phyloP scores from a whole-genome alignment of 2,888 invertebrate genomes.

The Neocrepidodera transversa region DNA sequence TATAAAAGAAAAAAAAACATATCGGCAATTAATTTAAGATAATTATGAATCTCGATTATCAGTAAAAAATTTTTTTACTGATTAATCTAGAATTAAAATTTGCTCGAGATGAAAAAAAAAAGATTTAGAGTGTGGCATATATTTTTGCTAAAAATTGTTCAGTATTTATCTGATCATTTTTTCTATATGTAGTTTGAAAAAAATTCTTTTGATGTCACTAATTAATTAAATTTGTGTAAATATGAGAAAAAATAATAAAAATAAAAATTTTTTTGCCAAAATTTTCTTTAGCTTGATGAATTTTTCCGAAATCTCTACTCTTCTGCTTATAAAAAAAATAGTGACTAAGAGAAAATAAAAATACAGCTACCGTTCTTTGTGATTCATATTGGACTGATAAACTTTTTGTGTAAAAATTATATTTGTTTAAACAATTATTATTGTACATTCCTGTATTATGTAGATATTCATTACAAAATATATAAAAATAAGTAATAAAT shows the following conservation, averaged over 20 bases:
- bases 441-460: constrained; percentile 42
- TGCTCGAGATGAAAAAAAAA: constrained; percentile 11
- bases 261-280: no score
- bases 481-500: constrained; percentile 10
- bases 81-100: constrained; percentile 2
- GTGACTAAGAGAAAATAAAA: constrained; percentile 22
- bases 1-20: background rate
- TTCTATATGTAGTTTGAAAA: background rate
- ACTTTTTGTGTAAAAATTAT: constrained; percentile 38
- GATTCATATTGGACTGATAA: constrained; percentile 41
- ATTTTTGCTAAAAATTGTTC: constrained; percentile 49
- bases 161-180: constrained; percentile 31
- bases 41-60: background rate
- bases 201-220: constrained; percentile 3
- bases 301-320: constrained; percentile 13
- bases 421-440: constrained; percentile 36
- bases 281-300: no score
- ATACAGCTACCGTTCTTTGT: constrained; percentile 36
- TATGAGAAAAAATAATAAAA: constrained; percentile 11
- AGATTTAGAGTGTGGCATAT: constrained; percentile 43
- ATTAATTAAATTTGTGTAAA: constrained; percentile 12
- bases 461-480: constrained; percentile 40
- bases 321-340: constrained; percentile 24
- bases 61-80: background rate
- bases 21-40: background rate